phyloP scores from a whole-genome alignment of 2,113 vertebrate species.

The Pavo muticus region DNA sequence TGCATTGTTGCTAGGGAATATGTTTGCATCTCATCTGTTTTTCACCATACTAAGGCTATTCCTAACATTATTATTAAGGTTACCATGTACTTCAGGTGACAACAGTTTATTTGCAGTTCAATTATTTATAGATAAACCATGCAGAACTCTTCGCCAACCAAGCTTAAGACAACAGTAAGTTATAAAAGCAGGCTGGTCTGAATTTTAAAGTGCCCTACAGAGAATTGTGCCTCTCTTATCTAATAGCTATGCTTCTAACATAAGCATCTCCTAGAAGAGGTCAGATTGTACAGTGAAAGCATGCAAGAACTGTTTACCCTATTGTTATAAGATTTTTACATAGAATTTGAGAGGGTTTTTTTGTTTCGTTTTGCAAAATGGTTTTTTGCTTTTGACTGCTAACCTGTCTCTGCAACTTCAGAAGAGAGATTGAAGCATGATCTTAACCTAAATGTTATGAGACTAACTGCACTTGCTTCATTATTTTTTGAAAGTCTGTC shows the following conservation, averaged over 20 bases:
- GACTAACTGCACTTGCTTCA: neutral
- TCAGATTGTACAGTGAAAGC: neutral
- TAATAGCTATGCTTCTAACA: neutral
- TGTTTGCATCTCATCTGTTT: neutral
- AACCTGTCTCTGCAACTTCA: neutral
- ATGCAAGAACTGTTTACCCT: neutral
- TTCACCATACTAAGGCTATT: neutral
- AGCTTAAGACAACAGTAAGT: neutral
- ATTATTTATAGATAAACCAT: neutral
- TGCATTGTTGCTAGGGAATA: constrained; percentile 16
- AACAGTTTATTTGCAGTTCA: neutral
- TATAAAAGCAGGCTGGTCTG: neutral
- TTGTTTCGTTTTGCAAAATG: neutral
- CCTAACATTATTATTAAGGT: neutral
- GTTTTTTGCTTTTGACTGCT: neutral
- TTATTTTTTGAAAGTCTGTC: neutral
- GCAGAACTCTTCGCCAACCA: neutral
- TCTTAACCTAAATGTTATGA: neutral
- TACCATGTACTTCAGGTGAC: neutral
- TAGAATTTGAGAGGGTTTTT: neutral
- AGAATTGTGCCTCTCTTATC: neutral
- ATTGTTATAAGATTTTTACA: neutral
- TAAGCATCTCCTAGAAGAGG: neutral
- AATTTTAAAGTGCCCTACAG: neutral
- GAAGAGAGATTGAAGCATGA: accelerated